Conservation (phyloP, 2,888 invertebrate genomes). For the Strigamia transsilvanica region DNA sequence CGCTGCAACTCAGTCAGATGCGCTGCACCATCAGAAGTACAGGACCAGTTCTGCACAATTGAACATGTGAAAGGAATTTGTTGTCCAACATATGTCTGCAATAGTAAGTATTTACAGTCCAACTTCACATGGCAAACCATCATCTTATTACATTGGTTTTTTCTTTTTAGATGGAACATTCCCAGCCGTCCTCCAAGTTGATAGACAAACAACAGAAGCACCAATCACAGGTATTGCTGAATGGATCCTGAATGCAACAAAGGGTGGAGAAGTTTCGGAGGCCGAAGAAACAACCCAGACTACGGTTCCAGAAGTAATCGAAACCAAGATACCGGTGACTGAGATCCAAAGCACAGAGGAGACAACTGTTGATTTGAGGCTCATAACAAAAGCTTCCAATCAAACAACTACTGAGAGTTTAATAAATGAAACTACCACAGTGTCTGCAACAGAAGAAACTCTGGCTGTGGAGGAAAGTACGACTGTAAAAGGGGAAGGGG, state of each 20-base stretch:
- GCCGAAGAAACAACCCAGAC: not conserved
- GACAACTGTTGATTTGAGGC: not conserved
- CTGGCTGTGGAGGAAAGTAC: not conserved
- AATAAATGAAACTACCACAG: not conserved
- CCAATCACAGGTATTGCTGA: not conserved
- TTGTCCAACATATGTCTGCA: conserved; percentile 55
- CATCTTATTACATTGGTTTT: not conserved
- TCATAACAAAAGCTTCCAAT: not conserved
- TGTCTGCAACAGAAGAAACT: not conserved
- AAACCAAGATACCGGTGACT: not conserved
- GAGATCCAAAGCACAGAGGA: not conserved
- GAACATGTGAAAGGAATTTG: conserved; percentile 50
- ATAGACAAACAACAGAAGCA: conserved; percentile 1
- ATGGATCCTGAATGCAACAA: conserved; percentile 19
- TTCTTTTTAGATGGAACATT: conserved; percentile 21
- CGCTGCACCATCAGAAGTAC: conserved; percentile 5
- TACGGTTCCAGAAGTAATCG: not conserved
- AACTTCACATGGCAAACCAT: not conserved
- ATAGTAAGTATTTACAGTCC: not conserved
- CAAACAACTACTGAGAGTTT: not conserved
- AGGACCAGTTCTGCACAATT: conserved; percentile 37
- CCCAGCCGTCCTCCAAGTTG: not conserved
- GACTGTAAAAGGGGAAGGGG: not conserved
- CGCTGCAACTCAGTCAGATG: conserved; percentile 52
- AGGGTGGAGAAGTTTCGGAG: not conserved